Evolutionary conservation across 1,140 invertebrate genomes (phyloP).

Genomic region (Drosophila eugracilis): DNA sequence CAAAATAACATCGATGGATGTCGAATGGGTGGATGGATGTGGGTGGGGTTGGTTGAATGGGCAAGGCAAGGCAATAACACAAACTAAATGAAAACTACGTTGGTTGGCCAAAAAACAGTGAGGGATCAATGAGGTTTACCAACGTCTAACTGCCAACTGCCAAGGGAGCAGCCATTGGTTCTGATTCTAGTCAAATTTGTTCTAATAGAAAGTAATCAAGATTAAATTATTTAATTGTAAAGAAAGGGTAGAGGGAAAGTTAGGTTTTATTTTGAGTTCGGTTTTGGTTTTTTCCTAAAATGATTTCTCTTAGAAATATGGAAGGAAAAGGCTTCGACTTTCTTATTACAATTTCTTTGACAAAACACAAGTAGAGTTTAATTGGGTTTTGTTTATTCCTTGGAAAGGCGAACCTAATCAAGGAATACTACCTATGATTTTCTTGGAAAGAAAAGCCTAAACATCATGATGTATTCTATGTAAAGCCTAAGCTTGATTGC

Average conservation of each 20-base stretch:
- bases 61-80: slow-evolving; percentile 30
- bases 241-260: neutral
- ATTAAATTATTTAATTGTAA: slow-evolving; percentile 14
- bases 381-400: too few relatives aligned
- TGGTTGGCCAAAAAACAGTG: neutral
- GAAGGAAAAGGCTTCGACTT: neutral
- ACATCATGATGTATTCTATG: too few relatives aligned
- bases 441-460: too few relatives aligned
- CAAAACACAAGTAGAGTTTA: too few relatives aligned
- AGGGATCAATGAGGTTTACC: neutral
- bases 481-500: too few relatives aligned
- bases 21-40: too few relatives aligned
- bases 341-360: too few relatives aligned
- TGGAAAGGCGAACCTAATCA: too few relatives aligned
- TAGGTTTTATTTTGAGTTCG: neutral
- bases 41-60: slow-evolving; percentile 5
- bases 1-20: slow-evolving; percentile 55
- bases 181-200: slow-evolving; percentile 2
- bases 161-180: neutral
- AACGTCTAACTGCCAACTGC: neutral
- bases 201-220: slow-evolving; percentile 7
- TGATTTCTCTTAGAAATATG: too few relatives aligned
- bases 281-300: too few relatives aligned
- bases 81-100: slow-evolving; percentile 41
- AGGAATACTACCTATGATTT: too few relatives aligned